A percentile compares a stretch with the other conserved stretches of the same genome.
Evolutionary conservation across 2,888 invertebrate genomes (phyloP).

Genomic region (Drosophila mayaguana): DNA sequence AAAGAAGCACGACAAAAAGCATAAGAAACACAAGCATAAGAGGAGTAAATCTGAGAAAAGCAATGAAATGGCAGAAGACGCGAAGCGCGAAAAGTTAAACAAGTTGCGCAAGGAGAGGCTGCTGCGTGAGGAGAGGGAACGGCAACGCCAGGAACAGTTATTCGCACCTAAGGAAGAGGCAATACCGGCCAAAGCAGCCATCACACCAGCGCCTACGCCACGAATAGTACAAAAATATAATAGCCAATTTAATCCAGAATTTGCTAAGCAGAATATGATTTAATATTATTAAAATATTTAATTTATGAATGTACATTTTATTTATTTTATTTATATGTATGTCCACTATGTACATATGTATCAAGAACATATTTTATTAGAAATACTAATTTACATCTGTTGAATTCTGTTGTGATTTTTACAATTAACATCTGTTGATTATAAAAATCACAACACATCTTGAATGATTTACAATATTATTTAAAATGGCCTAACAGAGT

Average conservation of each 20-base stretch:
- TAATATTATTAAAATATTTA: constrained; percentile 26
- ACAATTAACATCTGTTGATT: too few species aligned
- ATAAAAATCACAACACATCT: too few species aligned
- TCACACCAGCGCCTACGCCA: constrained; percentile 58
- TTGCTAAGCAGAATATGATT: constrained; percentile 91
- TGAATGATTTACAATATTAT: too few species aligned
- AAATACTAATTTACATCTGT: too few species aligned
- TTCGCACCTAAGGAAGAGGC: constrained; percentile 87
- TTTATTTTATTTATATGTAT: too few species aligned
- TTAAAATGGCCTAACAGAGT: too few species aligned
- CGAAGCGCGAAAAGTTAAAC: constrained; percentile 82
- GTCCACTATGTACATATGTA: too few species aligned
- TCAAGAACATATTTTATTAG: too few species aligned
- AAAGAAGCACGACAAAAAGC: constrained; percentile 45
- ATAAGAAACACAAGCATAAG: constrained; percentile 67
- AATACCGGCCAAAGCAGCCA: constrained; percentile 12
- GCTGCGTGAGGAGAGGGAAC: constrained; percentile 92
- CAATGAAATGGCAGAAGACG: constrained; percentile 9
- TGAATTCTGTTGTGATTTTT: too few species aligned
- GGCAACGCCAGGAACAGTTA: constrained; percentile 89
- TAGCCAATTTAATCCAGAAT: constrained; percentile 97
- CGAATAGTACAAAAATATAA: constrained; percentile 93
- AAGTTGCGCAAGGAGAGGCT: constrained; percentile 86
- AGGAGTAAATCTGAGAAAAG: constrained; percentile 38
- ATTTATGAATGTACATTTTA: neutral